Evolutionary conservation across 2,797 vertebrate species (phyloP).

Genomic region (Necrosyrtes monachus): DNA sequence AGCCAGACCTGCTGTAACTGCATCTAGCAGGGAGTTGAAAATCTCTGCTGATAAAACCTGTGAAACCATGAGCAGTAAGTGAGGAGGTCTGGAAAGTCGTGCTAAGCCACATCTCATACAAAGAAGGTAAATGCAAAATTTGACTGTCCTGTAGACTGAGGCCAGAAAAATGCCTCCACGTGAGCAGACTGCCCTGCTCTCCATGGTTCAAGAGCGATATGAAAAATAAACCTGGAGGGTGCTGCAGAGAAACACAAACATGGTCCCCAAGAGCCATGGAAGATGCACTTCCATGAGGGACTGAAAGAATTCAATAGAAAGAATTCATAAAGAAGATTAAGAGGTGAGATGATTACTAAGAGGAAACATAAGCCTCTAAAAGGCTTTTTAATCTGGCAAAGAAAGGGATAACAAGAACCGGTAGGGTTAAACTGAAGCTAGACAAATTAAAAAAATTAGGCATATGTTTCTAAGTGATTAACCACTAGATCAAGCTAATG

Average conservation of each 20-base stretch:
- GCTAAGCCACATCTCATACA: not conserved
- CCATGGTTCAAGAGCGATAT: not conserved
- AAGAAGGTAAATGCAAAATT: not conserved
- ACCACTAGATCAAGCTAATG: constrained; percentile 3
- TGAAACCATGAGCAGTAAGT: not conserved
- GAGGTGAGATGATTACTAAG: not conserved
- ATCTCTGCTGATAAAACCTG: not conserved
- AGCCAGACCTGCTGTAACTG: not conserved
- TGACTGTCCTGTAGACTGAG: not conserved
- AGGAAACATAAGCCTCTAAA: not conserved
- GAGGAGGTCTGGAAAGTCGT: not conserved
- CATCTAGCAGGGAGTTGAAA: not conserved
- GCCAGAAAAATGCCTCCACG: not conserved
- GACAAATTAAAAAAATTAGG: not conserved
- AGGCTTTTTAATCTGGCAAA: not conserved
- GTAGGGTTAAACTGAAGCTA: not conserved
- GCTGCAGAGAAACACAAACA: not conserved
- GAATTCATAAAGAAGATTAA: not conserved
- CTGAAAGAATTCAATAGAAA: not conserved
- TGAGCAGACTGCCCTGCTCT: not conserved
- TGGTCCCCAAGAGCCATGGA: not conserved
- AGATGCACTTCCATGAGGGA: not conserved
- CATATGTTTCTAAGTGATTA: constrained; percentile 10
- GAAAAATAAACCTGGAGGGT: not conserved
- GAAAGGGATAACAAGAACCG: not conserved